Evolutionary conservation across 2,113 vertebrate species (phyloP).

Genomic region (Oreochromis niloticus): DNA sequence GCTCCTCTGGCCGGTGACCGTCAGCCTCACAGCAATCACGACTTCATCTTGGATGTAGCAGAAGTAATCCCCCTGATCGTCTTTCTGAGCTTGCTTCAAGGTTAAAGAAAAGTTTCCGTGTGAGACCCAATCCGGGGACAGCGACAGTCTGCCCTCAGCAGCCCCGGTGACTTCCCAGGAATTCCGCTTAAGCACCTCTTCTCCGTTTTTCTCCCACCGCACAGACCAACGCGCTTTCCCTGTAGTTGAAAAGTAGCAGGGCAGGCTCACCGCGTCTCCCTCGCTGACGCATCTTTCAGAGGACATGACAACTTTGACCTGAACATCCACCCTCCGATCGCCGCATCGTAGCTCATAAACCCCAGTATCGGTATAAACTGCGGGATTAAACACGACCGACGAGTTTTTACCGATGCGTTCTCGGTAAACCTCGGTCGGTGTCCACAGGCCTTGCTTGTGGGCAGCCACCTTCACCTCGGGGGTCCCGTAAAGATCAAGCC

Average conservation of each 20-base stretch:
- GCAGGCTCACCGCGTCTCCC: neutral
- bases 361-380: neutral
- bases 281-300: neutral
- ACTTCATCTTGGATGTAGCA: neutral
- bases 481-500: neutral
- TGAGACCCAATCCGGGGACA: neutral
- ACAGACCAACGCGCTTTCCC: neutral
- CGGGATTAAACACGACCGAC: neutral
- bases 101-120: neutral
- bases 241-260: neutral
- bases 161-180: neutral
- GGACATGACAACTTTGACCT: neutral
- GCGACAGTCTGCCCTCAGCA: neutral
- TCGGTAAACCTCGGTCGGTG: neutral
- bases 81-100: neutral
- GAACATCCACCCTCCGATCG: neutral
- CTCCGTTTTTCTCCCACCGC: neutral
- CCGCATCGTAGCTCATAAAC: neutral
- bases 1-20: neutral
- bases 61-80: neutral
- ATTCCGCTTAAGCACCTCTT: neutral
- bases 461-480: rapidly evolving
- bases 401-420: neutral
- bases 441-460: rapidly evolving
- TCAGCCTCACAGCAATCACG: neutral